Evolutionary conservation across 2,113 vertebrate genomes (phyloP), one percentile per base, ranked within the genome.

Genomic region (Tragulus kanchil): DNA sequence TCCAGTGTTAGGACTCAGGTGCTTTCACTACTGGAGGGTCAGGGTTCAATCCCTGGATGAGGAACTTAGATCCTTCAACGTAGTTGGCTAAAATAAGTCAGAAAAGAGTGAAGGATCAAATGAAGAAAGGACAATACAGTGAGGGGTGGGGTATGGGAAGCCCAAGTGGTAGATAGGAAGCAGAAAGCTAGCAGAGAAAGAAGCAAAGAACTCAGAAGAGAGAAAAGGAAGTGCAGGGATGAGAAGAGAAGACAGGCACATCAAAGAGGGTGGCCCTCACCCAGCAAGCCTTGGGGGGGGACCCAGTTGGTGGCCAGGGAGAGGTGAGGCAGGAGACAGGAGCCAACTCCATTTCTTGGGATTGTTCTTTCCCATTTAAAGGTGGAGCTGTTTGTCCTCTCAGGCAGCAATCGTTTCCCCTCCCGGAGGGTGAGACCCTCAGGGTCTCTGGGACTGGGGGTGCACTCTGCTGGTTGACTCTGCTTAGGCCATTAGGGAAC

Each of bases 91-190:
- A 26, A 59, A 45, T 9, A 42, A 83, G 52, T 89, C 31, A 88
- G 17, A 85, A 65, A 93, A 67, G 17, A 88, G 21, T 26, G 42
- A 84, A 90, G 21, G 59, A 52, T 48, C 36, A 90, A 90, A 94
- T 56, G 86, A 96, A 59, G 4, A 89, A 96, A 59, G 4, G 26
- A 8, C 21, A 94, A 48, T 81, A 65, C 56, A 93, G 36, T 3
- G 94, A 12, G 17, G 17, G 69, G 69, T 87, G 56, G 58, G 93
- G 64, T n/a, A 5, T 77, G 54, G 67, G 71, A 90, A 85, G 7
- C 10, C n/a, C 65, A 77, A 82, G 10, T 89, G 26, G 9, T 56
- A n/a, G 28, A 42, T 6, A 14, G 4, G 15, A 58, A 90, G 26
- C 52, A n/a, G 28, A 65, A 94, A 75, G 8, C 28, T 69, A 25